Conservation (phyloP, 2,113 vertebrate genomes). For the Pelusios castaneus region DNA sequence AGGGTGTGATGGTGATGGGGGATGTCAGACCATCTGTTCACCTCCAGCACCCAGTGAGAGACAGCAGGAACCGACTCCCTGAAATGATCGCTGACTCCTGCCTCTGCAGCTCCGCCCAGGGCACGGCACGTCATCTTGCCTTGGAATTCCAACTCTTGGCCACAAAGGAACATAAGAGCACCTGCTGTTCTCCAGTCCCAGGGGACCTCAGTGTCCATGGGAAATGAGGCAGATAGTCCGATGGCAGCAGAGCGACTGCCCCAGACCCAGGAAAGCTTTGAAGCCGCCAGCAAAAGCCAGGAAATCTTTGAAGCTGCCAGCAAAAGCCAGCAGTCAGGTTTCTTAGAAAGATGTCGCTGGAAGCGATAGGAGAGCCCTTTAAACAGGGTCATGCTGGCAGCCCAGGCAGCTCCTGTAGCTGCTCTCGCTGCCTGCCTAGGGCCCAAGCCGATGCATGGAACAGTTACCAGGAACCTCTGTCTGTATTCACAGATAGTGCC, state of each 20-base stretch:
- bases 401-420: rapidly evolving
- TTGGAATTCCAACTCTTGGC: not conserved
- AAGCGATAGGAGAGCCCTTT: not conserved
- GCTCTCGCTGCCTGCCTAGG: rapidly evolving
- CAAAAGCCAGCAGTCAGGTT: not conserved
- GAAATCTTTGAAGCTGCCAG: not conserved
- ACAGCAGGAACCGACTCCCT: not conserved
- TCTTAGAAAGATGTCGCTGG: not conserved
- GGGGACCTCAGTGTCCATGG: not conserved
- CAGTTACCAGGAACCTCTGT: not conserved
- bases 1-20: no score
- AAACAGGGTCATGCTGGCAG: not conserved
- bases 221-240: not conserved
- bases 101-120: not conserved
- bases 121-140: not conserved
- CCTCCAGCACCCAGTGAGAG: not conserved
- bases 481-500: rapidly evolving
- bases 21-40: not conserved
- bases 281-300: not conserved
- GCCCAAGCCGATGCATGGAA: rapidly evolving
- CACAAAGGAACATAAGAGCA: not conserved
- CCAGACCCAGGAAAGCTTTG: not conserved
- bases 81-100: not conserved
- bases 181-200: not conserved
- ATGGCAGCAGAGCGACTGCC: not conserved